phyloP scores from a whole-genome alignment of 2,888 invertebrate species.

The Callosobruchus maculatus region DNA sequence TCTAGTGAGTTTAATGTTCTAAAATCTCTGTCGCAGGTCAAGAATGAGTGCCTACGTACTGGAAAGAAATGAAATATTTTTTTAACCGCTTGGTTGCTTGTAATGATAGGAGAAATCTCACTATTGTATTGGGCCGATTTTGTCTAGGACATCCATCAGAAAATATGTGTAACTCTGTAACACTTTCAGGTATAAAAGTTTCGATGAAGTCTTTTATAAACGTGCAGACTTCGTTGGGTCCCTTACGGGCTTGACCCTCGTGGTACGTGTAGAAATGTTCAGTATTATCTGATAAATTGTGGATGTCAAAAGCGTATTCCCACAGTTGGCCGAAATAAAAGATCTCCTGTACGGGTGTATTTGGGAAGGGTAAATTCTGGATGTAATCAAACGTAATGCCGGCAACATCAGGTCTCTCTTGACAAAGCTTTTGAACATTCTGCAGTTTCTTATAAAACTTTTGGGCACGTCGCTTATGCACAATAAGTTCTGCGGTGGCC shows the following conservation, averaged over 20 bases:
- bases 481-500: slow-evolving; percentile 12
- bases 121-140: not conserved
- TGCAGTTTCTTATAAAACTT: slow-evolving; percentile 18
- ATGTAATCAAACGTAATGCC: slow-evolving; percentile 24
- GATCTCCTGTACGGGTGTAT: no score
- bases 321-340: slow-evolving; percentile 13
- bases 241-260: slow-evolving; percentile 18
- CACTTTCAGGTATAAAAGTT: slow-evolving; percentile 6
- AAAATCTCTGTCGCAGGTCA: slow-evolving; percentile 20
- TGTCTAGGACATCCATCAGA: slow-evolving; percentile 1
- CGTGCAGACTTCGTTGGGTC: slow-evolving; percentile 9
- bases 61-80: slow-evolving; percentile 21
- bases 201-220: slow-evolving; percentile 21
- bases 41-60: slow-evolving; percentile 13
- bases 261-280: slow-evolving; percentile 21
- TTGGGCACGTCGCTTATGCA: slow-evolving; percentile 12
- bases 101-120: slow-evolving; percentile 19
- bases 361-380: slow-evolving; percentile 22
- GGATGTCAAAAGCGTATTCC: slow-evolving; percentile 11
- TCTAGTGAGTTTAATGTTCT: no score
- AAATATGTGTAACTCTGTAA: slow-evolving; percentile 23
- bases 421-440: slow-evolving; percentile 12
- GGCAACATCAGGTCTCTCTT: slow-evolving; percentile 1
- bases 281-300: slow-evolving; percentile 10
- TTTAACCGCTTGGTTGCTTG: slow-evolving; percentile 15